These are phyloP conservation scores for Cancer borealis DNA, from an alignment of 2,888 invertebrate species.

Conservation along the genomic window DNA sequence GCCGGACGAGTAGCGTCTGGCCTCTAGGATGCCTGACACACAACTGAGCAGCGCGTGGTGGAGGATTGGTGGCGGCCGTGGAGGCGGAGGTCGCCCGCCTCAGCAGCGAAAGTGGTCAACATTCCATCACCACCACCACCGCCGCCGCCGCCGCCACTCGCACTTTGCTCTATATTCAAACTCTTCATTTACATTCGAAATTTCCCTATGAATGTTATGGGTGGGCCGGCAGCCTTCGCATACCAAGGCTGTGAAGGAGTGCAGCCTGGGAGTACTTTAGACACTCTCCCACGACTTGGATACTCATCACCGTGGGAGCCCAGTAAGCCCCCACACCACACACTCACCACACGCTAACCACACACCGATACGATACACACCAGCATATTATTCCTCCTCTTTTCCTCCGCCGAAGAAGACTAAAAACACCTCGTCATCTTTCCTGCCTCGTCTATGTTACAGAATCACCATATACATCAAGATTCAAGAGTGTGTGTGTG, in stretches of 20 bases:
- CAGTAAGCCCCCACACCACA: background rate
- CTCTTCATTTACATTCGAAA: background rate
- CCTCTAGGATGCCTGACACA: slow-evolving; percentile 31
- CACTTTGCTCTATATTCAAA: slow-evolving; percentile 7
- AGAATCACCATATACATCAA: background rate
- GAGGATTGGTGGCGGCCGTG: slow-evolving; percentile 45
- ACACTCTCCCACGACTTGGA: background rate
- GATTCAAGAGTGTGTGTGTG: background rate
- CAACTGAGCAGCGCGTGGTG: slow-evolving; percentile 49
- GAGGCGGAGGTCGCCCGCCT: slow-evolving; percentile 67
- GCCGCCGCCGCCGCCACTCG: slow-evolving; percentile 6
- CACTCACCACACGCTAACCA: slow-evolving; percentile 12
- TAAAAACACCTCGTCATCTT: background rate
- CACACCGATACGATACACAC: background rate
- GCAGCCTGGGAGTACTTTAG: background rate
- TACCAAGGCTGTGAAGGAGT: background rate
- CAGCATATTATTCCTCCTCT: background rate
- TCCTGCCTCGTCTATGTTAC: background rate
- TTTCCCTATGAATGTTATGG: slow-evolving; percentile 35
- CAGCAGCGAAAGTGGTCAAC: slow-evolving; percentile 70
- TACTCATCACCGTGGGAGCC: slow-evolving; percentile 24
- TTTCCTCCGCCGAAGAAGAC: background rate
- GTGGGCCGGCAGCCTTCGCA: slow-evolving; percentile 18
- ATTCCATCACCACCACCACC: slow-evolving; percentile 48
- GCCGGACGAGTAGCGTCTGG: slow-evolving; percentile 12